These are phyloP conservation scores for Cinara cedri DNA, from an alignment of 2,888 invertebrate genomes.

Conservation along the genomic window DNA sequence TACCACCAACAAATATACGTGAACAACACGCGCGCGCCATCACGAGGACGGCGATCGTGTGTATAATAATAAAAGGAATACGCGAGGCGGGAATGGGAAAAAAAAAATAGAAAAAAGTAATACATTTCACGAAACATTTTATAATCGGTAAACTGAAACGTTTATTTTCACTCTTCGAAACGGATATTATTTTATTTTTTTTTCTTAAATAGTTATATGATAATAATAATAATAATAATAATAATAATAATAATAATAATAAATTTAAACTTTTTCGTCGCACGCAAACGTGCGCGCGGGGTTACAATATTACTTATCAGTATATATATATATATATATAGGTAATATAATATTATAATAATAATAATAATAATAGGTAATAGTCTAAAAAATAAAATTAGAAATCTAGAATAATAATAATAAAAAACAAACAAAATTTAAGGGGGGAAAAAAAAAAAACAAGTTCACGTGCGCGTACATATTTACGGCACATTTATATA, in stretches of 20 bases:
- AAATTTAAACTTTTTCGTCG: slow-evolving; percentile 19
- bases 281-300: neutral
- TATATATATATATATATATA: slow-evolving; percentile 11
- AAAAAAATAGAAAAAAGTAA: neutral
- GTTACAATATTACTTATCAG: slow-evolving; percentile 8
- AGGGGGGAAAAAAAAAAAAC: slow-evolving; percentile 19
- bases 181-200: slow-evolving; percentile 35
- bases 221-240: slow-evolving; percentile 18
- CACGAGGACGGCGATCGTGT: too few relatives aligned
- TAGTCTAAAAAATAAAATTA: slow-evolving; percentile 37
- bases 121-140: neutral
- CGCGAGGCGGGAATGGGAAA: neutral
- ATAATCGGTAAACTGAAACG: slow-evolving; percentile 32
- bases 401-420: slow-evolving; percentile 37
- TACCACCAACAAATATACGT: too few relatives aligned
- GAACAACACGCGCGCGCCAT: too few relatives aligned
- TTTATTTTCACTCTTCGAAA: slow-evolving; percentile 46
- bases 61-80: too few relatives aligned
- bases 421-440: too few relatives aligned
- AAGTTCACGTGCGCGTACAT: slow-evolving; percentile 14
- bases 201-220: too few relatives aligned
- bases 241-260: slow-evolving; percentile 19
- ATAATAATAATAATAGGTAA: too few relatives aligned
- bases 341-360: too few relatives aligned
- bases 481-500: slow-evolving; percentile 23